Percentiles rank a stretch among this genome's conserved stretches.
These are phyloP conservation scores for Campopleginae sp. DNA, from an alignment of 2,888 invertebrate species.

Conservation along the genomic window DNA sequence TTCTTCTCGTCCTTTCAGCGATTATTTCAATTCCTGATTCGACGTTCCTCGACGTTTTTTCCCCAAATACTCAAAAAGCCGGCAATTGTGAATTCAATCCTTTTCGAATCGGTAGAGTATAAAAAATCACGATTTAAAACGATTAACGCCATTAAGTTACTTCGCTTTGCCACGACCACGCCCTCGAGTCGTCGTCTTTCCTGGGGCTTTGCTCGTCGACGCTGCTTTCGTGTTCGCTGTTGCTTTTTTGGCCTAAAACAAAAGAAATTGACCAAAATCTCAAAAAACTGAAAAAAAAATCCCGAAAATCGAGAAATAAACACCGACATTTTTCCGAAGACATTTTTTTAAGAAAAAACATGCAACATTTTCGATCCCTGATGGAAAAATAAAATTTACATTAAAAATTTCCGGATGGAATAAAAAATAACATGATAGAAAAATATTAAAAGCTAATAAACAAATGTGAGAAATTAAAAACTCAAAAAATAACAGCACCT, in stretches of 20 bases:
- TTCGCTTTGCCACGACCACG: slow-evolving; percentile 76
- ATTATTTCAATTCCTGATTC: not conserved
- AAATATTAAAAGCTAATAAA: not conserved
- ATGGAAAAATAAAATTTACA: no score
- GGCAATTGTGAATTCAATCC: not conserved
- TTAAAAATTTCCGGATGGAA: no score
- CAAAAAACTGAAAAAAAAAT: slow-evolving; percentile 8
- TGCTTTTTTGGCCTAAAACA: slow-evolving; percentile 75
- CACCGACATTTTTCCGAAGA: no score
- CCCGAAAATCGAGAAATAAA: not conserved
- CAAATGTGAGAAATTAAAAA: not conserved
- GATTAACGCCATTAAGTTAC: slow-evolving; percentile 44
- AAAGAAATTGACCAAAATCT: slow-evolving; percentile 23
- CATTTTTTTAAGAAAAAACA: no score
- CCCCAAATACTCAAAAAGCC: not conserved
- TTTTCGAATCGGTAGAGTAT: not conserved
- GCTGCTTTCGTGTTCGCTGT: slow-evolving; percentile 67
- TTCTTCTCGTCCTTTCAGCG: not conserved
- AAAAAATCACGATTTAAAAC: not conserved
- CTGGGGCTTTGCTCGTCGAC: slow-evolving; percentile 66
- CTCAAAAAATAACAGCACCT: slow-evolving; percentile 84
- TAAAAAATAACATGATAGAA: not conserved
- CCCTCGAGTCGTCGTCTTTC: slow-evolving; percentile 72
- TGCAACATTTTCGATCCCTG: no score
- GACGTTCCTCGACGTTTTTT: not conserved